Evolutionary conservation across 2,797 vertebrate species (phyloP).

Genomic region (Leptodactylus fallax): DNA sequence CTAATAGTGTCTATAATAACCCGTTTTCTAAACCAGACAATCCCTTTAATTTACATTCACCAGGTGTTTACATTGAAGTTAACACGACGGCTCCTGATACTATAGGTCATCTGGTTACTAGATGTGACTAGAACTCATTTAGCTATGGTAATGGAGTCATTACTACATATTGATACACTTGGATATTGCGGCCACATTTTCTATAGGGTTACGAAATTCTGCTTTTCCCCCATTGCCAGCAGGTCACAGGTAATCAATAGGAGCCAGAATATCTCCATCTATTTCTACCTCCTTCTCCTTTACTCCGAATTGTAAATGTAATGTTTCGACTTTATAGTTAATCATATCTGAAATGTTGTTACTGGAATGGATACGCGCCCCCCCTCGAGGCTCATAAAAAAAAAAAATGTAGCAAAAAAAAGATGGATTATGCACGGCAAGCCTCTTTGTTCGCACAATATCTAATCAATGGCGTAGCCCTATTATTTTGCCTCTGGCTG

Average conservation of each 20-base stretch:
- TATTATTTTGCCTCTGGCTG: constrained; percentile 57
- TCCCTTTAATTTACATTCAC: too few species aligned
- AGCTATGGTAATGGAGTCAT: not conserved
- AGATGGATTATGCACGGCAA: constrained; percentile 55
- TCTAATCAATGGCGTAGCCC: constrained; percentile 61
- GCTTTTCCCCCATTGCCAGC: not conserved
- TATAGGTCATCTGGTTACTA: not conserved
- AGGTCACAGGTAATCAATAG: constrained; percentile 54
- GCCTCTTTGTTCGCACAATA: constrained; percentile 58
- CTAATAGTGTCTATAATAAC: not conserved
- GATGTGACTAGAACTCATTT: not conserved
- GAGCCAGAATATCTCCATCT: constrained; percentile 11
- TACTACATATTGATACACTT: not conserved
- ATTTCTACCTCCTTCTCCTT: not conserved
- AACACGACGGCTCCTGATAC: not conserved
- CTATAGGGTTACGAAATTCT: not conserved
- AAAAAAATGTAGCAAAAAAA: constrained; percentile 28
- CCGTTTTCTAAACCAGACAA: too few species aligned
- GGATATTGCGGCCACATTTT: not conserved
- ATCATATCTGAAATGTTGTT: constrained; percentile 61
- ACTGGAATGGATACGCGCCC: constrained; percentile 54
- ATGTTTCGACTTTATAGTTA: constrained; percentile 56
- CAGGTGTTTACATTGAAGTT: not conserved
- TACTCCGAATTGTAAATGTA: constrained; percentile 37
- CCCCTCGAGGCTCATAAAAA: constrained; percentile 48